Conservation (phyloP, 2,888 invertebrate genomes). For the Harpalus rubripes region DNA sequence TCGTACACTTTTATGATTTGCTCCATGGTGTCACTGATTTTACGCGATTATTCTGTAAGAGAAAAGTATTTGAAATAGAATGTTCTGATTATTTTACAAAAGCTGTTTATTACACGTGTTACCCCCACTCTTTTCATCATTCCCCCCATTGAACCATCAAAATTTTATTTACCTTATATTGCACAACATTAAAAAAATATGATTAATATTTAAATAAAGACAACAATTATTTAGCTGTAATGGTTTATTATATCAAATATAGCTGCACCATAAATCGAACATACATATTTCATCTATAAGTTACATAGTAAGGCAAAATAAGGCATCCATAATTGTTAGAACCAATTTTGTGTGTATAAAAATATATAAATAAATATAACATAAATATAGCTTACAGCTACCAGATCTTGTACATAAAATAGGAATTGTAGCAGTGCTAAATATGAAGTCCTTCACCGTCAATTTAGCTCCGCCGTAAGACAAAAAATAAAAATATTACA, state of each 20-base stretch:
- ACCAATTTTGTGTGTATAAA: slow-evolving; percentile 33
- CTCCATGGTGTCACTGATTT: slow-evolving; percentile 54
- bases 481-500: slow-evolving; percentile 10
- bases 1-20: slow-evolving; percentile 63
- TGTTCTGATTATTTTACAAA: slow-evolving; percentile 33
- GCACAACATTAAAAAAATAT: slow-evolving; percentile 32
- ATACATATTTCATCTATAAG: slow-evolving; percentile 8
- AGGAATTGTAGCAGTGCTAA: slow-evolving; percentile 35
- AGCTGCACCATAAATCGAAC: slow-evolving; percentile 47
- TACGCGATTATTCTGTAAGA: slow-evolving; percentile 19
- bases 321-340: slow-evolving; percentile 24
- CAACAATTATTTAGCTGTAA: slow-evolving; percentile 40
- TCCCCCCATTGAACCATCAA: neutral
- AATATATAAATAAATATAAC: slow-evolving; percentile 37
- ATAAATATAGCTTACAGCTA: slow-evolving; percentile 37
- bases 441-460: slow-evolving; percentile 1
- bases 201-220: slow-evolving; percentile 16
- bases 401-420: slow-evolving; percentile 38
- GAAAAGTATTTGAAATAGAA: slow-evolving; percentile 15
- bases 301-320: slow-evolving; percentile 38
- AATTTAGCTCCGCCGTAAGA: slow-evolving; percentile 16
- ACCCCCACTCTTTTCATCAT: slow-evolving; percentile 20
- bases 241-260: slow-evolving; percentile 51
- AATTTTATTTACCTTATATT: slow-evolving; percentile 34
- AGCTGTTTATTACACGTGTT: slow-evolving; percentile 16